Conservation (phyloP, 1,140 invertebrate species). For the Heliothis virescens region DNA sequence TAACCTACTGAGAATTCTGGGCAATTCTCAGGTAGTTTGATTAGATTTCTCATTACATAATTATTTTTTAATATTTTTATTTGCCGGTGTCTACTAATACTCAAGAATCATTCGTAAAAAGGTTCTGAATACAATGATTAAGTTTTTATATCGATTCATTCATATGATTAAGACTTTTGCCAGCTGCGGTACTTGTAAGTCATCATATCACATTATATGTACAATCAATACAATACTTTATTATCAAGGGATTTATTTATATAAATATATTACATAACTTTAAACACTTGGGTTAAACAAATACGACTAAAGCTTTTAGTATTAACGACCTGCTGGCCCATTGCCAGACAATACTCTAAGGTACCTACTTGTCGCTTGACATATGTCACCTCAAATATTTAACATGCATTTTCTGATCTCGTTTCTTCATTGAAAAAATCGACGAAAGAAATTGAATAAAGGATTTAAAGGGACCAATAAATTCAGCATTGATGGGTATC, state of each 20-base stretch:
- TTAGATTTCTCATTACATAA: too few relatives aligned
- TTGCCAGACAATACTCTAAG: constrained; percentile 14
- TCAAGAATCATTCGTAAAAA: too few relatives aligned
- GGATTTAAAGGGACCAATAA: neutral
- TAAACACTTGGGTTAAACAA: constrained; percentile 12
- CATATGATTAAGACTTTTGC: too few relatives aligned
- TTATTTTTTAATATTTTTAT: too few relatives aligned
- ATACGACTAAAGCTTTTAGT: constrained; percentile 16
- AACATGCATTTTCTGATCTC: constrained; percentile 21
- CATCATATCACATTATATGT: too few relatives aligned
- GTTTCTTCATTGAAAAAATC: neutral
- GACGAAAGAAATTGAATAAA: neutral
- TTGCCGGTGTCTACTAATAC: too few relatives aligned
- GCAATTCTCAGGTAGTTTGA: too few relatives aligned
- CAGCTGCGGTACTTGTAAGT: too few relatives aligned
- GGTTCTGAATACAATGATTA: too few relatives aligned
- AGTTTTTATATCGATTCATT: neutral
- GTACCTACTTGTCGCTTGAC: constrained; percentile 4
- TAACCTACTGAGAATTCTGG: too few relatives aligned
- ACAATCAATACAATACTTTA: too few relatives aligned
- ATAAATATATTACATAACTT: neutral
- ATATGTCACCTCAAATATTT: neutral
- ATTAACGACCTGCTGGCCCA: constrained; percentile 33
- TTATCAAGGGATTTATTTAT: neutral
- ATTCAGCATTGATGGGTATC: neutral